phyloP scores from a whole-genome alignment of 2,888 invertebrate species.

The Cylindroiulus punctatus region DNA sequence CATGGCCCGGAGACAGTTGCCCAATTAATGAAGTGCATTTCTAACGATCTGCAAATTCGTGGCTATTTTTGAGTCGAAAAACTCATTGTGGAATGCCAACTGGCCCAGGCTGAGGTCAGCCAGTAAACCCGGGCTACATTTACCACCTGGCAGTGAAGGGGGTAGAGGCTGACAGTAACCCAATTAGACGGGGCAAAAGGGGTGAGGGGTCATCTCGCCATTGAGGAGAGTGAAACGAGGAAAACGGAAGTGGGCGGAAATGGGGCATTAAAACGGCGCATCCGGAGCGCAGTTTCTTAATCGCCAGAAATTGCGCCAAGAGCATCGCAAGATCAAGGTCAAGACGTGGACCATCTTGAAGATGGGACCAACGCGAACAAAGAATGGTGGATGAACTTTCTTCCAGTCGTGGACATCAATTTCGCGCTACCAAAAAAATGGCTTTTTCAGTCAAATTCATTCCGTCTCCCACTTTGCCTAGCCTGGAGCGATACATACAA shows the following conservation, averaged over 20 bases:
- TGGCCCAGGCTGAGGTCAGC: neutral
- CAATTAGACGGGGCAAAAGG: neutral
- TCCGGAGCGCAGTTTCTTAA: neutral
- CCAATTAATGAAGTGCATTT: conserved; percentile 2
- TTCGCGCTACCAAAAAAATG: no score
- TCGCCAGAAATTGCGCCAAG: neutral
- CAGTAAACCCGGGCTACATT: neutral
- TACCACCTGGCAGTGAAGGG: conserved; percentile 23
- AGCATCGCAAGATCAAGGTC: conserved; percentile 19
- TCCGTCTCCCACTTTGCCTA: no score
- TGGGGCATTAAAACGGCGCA: conserved; percentile 1
- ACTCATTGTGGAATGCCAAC: neutral
- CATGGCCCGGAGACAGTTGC: neutral
- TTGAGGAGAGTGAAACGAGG: neutral
- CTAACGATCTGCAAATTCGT: no score
- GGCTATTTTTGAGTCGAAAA: no score
- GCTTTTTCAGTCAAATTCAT: no score
- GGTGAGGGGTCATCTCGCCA: conserved; percentile 6
- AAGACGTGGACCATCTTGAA: neutral
- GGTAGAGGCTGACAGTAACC: neutral
- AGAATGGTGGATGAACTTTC: no score
- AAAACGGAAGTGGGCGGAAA: conserved; percentile 32
- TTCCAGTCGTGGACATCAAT: no score
- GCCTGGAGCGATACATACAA: no score
- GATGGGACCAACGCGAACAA: neutral